These are phyloP conservation scores for Lasioglossum zephyrum DNA, from an alignment of 2,888 invertebrate species.

Conservation along the genomic window DNA sequence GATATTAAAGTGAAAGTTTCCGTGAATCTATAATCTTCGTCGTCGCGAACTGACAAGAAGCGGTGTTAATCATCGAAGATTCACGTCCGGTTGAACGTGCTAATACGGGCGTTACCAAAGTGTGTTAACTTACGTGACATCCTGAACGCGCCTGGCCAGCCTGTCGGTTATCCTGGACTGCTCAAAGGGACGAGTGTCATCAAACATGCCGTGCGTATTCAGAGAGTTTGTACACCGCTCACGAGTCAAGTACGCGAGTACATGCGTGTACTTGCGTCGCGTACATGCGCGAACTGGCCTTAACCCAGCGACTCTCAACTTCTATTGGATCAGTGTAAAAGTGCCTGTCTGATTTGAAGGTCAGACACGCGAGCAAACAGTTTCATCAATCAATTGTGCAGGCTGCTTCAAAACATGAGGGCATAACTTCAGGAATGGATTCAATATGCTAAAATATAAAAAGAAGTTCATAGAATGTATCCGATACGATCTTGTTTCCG, in stretches of 20 bases:
- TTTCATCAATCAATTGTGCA: neutral
- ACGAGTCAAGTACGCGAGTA: conserved; percentile 54
- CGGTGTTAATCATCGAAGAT: conserved; percentile 49
- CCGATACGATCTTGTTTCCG: too few species aligned
- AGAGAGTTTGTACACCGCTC: conserved; percentile 51
- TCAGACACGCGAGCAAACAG: neutral
- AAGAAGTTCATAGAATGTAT: too few species aligned
- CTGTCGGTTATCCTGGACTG: conserved; percentile 39
- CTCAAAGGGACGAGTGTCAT: conserved; percentile 56
- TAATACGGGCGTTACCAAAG: conserved; percentile 56
- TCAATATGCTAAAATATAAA: too few species aligned
- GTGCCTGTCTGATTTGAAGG: neutral
- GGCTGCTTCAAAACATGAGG: too few species aligned
- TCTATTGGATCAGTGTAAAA: neutral
- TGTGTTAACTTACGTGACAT: conserved; percentile 58
- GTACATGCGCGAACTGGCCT: conserved; percentile 34
- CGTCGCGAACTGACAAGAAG: conserved; percentile 21
- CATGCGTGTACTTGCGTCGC: conserved; percentile 38
- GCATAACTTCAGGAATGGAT: too few species aligned
- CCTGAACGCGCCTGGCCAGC: conserved; percentile 48
- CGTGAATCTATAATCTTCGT: conserved; percentile 38
- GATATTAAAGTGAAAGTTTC: conserved; percentile 49
- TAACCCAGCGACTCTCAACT: conserved; percentile 39
- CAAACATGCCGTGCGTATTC: conserved; percentile 57
- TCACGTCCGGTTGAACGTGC: conserved; percentile 50